phyloP scores from a whole-genome alignment of 2,797 vertebrate genomes.

The Mionectes olivaceus region DNA sequence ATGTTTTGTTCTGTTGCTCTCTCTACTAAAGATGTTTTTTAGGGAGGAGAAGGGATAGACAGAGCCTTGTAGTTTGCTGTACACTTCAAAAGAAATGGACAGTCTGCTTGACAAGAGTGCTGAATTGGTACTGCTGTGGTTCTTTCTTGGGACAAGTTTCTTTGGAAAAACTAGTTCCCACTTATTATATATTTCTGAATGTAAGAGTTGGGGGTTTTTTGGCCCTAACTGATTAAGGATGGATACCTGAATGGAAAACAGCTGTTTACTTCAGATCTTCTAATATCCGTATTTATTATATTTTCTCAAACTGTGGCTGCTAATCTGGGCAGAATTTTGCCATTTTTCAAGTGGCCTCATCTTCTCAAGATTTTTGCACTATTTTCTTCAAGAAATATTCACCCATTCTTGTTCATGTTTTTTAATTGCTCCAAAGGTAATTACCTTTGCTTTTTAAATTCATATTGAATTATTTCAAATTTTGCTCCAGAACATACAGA shows the following conservation, averaged over 20 bases:
- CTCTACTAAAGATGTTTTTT: background rate
- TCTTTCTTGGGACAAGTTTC: background rate
- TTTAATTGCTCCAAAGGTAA: background rate
- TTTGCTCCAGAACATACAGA: background rate
- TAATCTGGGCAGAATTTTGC: background rate
- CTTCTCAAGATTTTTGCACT: background rate
- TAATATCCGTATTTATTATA: background rate
- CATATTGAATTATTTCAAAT: background rate
- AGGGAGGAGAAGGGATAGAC: background rate
- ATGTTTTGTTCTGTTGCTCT: background rate
- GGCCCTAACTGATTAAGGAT: background rate
- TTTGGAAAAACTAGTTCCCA: background rate
- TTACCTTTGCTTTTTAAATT: background rate
- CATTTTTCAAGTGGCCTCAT: background rate
- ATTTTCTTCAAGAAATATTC: background rate
- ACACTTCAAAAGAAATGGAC: background rate
- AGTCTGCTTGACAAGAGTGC: background rate
- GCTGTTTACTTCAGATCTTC: background rate
- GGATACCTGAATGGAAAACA: background rate
- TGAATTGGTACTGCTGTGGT: background rate
- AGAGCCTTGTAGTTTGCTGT: background rate
- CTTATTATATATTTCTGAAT: background rate
- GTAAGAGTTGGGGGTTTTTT: rapidly evolving
- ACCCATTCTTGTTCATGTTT: background rate
- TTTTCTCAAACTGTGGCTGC: background rate